These are phyloP conservation scores for Drosophila santomea DNA, from an alignment of 1,140 invertebrate genomes.

Conservation along the genomic window DNA sequence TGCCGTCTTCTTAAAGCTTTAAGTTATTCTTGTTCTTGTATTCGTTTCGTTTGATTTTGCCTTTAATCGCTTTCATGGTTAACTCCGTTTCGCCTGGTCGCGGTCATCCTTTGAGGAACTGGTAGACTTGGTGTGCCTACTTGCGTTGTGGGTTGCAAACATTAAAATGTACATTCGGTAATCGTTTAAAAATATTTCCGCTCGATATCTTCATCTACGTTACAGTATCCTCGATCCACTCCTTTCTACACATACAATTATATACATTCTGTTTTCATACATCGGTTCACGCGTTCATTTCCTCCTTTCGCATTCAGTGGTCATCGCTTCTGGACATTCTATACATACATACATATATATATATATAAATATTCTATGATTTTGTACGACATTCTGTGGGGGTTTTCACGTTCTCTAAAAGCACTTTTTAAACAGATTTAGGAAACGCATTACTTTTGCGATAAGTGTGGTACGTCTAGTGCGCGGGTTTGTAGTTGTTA, in stretches of 20 bases:
- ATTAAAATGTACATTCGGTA: constrained; percentile 59
- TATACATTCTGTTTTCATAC: constrained; percentile 30
- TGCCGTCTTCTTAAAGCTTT: constrained; percentile 68
- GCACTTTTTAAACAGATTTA: constrained; percentile 83
- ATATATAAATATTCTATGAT: constrained; percentile 41
- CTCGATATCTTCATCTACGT: constrained; percentile 21
- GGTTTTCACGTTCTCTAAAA: constrained; percentile 64
- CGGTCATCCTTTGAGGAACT: constrained; percentile 64
- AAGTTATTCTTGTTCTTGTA: constrained; percentile 47
- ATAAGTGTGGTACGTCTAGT: constrained; percentile 81
- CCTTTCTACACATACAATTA: constrained; percentile 29
- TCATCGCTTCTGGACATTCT: constrained; percentile 24
- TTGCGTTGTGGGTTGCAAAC: constrained; percentile 39
- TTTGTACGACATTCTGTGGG: constrained; percentile 57
- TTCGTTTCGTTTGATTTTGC: constrained; percentile 40
- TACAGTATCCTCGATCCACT: constrained; percentile 7
- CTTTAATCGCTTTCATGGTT: constrained; percentile 30
- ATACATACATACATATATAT: constrained; percentile 26
- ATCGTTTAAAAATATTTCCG: constrained; percentile 51
- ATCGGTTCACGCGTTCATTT: constrained; percentile 5
- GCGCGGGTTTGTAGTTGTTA: constrained; percentile 83
- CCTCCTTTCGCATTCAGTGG: background rate
- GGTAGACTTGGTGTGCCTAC: constrained; percentile 61
- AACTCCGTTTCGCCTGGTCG: constrained; percentile 41
- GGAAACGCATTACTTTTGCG: constrained; percentile 79